phyloP scores from a whole-genome alignment of 2,113 vertebrate species.

The Rhinichthys klamathensis region DNA sequence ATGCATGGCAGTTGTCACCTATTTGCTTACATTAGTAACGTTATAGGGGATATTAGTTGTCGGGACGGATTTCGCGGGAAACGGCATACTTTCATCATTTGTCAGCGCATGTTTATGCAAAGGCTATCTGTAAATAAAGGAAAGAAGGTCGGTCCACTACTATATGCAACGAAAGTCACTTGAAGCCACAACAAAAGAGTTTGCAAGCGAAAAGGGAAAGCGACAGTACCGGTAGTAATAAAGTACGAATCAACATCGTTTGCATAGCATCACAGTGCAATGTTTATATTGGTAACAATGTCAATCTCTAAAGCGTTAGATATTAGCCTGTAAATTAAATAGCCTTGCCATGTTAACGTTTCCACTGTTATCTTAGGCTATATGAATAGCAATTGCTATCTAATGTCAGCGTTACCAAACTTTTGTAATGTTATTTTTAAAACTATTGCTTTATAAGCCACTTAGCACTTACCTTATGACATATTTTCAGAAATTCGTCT shows the following conservation, averaged over 20 bases:
- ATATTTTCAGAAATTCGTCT: neutral
- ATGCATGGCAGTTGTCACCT: neutral
- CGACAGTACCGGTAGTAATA: neutral
- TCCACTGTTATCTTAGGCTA: neutral
- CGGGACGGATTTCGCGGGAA: neutral
- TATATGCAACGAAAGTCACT: too few relatives aligned
- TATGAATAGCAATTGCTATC: neutral
- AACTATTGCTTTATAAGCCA: neutral
- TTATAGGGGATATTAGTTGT: neutral
- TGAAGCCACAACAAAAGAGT: neutral
- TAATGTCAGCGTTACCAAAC: neutral
- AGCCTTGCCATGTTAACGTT: neutral
- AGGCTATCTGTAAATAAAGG: too few relatives aligned
- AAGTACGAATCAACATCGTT: neutral
- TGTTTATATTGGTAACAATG: neutral
- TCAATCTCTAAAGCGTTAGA: neutral
- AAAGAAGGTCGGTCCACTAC: too few relatives aligned
- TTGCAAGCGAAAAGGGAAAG: neutral
- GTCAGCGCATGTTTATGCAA: too few relatives aligned
- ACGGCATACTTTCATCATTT: neutral
- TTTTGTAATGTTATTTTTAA: neutral
- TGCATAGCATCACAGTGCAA: neutral
- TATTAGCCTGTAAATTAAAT: neutral
- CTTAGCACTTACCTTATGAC: neutral
- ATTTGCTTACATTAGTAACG: neutral